phyloP scores from a whole-genome alignment of 2,888 invertebrate genomes.

The Keiferia lycopersicella region DNA sequence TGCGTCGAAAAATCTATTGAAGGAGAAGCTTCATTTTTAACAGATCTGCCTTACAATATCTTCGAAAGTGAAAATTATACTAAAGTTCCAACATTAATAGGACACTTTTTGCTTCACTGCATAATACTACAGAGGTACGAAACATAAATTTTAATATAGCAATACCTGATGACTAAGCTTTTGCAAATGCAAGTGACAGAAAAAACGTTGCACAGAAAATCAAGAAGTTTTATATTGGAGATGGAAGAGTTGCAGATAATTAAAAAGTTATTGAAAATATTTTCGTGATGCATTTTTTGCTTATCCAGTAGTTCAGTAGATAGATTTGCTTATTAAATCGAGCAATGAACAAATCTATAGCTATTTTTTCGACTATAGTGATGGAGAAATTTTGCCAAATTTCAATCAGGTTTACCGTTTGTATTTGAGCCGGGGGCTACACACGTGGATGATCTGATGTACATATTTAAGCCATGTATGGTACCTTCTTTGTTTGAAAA shows the following conservation, averaged over 20 bases:
- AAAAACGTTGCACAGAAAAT: neutral
- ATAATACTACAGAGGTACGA: constrained; percentile 53
- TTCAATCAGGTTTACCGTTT: constrained; percentile 39
- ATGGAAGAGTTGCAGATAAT: neutral
- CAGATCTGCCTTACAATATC: constrained; percentile 54
- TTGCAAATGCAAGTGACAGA: neutral
- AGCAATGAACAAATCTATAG: constrained; percentile 52
- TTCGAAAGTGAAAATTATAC: constrained; percentile 53
- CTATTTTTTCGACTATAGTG: constrained; percentile 59
- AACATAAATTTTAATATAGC: constrained; percentile 42
- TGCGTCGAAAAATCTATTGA: constrained; percentile 59
- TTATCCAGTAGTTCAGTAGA: constrained; percentile 52
- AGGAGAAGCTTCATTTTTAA: constrained; percentile 62
- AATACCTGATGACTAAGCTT: constrained; percentile 33
- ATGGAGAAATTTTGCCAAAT: constrained; percentile 54
- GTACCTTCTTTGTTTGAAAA: constrained; percentile 52
- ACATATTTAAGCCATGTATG: constrained; percentile 54
- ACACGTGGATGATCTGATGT: constrained; percentile 66
- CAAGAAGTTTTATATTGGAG: neutral
- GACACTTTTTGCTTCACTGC: constrained; percentile 57
- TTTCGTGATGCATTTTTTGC: constrained; percentile 50
- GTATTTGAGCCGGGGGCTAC: constrained; percentile 50
- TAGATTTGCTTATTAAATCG: constrained; percentile 50
- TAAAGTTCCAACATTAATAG: constrained; percentile 66
- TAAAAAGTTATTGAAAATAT: constrained; percentile 29